These are phyloP conservation scores for Papilio xuthus DNA, from an alignment of 1,140 invertebrate genomes.

Conservation along the genomic window DNA sequence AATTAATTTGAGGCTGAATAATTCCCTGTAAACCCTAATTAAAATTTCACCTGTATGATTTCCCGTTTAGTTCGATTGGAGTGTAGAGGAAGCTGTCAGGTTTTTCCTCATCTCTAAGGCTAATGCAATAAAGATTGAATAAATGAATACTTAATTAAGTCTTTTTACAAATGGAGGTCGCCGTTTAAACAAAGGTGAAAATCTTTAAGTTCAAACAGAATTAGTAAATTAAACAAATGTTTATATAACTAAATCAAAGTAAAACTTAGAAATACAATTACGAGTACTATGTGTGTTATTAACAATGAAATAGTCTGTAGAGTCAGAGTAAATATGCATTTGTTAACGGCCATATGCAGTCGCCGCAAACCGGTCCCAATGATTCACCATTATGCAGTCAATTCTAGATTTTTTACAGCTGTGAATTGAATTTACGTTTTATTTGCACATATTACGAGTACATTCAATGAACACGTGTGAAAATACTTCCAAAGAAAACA, in stretches of 20 bases:
- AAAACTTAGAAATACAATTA: background rate
- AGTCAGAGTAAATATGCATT: background rate
- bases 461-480: background rate
- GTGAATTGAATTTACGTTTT: background rate
- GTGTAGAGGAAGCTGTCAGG: background rate
- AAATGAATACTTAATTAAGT: background rate
- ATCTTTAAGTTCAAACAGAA: background rate
- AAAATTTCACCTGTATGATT: background rate
- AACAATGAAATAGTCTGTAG: background rate
- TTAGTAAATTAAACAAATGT: background rate
- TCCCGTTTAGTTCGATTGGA: background rate
- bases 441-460: background rate
- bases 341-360: background rate
- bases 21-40: background rate
- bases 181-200: background rate
- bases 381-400: background rate
- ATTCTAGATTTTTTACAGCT: background rate
- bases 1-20: too few relatives aligned
- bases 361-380: background rate
- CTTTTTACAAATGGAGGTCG: background rate
- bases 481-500: background rate
- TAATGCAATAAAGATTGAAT: constrained; percentile 7
- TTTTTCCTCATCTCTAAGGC: background rate
- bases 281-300: background rate
- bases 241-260: background rate